These are phyloP conservation scores for Conus betulinus DNA, from an alignment of 1,140 invertebrate genomes.

Conservation along the genomic window DNA sequence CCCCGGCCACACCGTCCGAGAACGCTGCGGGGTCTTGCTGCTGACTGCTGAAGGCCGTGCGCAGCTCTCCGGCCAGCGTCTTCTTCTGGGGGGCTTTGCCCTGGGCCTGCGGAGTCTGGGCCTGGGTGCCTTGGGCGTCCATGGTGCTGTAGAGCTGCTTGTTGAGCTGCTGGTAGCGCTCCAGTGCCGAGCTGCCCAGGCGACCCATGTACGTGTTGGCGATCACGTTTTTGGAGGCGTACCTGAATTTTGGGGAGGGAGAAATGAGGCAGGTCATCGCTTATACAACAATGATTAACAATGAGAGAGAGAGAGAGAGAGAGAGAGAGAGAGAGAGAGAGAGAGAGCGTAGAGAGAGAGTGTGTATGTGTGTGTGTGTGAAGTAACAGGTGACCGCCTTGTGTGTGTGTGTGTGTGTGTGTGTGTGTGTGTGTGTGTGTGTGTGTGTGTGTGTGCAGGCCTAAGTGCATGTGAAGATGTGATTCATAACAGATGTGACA, in stretches of 20 bases:
- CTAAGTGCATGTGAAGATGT: not conserved
- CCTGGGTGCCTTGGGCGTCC: conserved; percentile 27
- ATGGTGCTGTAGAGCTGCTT: conserved; percentile 52
- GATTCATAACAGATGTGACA: not conserved
- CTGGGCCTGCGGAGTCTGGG: not conserved
- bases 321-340: no score
- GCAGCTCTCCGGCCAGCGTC: conserved; percentile 30
- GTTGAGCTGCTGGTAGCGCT: conserved; percentile 66
- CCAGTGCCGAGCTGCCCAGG: conserved; percentile 61
- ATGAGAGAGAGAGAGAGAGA: no score
- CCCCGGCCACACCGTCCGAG: not conserved
- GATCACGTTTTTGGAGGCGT: conserved; percentile 74
- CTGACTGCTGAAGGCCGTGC: conserved; percentile 43
- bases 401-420: no score
- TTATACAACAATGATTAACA: not conserved
- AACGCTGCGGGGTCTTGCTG: conserved; percentile 20
- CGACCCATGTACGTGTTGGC: conserved; percentile 73
- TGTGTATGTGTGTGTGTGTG: no score
- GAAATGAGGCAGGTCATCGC: not conserved
- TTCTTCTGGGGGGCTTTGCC: not conserved
- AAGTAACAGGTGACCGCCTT: no score
- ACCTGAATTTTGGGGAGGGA: conserved; percentile 58
- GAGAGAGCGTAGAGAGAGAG: no score
- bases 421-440: no score
- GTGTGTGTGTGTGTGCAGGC: no score